A percentile compares a stretch with the other conserved stretches of the same genome.
Evolutionary conservation across 2,113 vertebrate genomes (phyloP).

Genomic region (Petroica traversi): DNA sequence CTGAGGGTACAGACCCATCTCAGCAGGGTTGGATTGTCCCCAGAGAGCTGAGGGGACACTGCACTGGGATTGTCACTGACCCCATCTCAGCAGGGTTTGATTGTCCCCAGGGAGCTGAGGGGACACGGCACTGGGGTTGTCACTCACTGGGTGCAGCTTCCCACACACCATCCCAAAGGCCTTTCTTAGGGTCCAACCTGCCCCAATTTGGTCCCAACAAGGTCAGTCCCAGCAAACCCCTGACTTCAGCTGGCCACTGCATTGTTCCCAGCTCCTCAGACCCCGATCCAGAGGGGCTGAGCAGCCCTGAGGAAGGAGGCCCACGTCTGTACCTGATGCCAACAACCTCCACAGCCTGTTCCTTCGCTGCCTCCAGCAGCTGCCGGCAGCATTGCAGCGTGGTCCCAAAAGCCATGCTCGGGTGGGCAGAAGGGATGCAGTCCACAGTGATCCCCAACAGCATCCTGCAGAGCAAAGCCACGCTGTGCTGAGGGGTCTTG

Average conservation of each 20-base stretch:
- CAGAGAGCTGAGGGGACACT: accelerated
- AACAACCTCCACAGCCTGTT: constrained; percentile 72
- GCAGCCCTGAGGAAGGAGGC: not conserved
- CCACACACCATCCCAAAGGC: not conserved
- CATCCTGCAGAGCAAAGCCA: constrained; percentile 64
- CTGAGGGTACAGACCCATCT: constrained; percentile 25
- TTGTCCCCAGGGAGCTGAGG: accelerated
- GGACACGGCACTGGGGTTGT: accelerated
- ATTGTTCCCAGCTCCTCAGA: not conserved
- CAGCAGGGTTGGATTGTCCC: accelerated
- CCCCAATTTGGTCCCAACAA: not conserved
- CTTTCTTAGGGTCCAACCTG: not conserved
- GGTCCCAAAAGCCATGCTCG: constrained; percentile 67
- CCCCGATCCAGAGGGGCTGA: accelerated
- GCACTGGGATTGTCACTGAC: not conserved
- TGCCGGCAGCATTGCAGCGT: constrained; percentile 66
- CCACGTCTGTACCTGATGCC: constrained; percentile 71
- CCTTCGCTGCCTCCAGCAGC: constrained; percentile 75
- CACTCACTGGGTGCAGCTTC: not conserved
- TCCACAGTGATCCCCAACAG: constrained; percentile 72
- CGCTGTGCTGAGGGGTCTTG: accelerated
- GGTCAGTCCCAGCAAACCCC: not conserved
- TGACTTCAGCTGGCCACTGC: accelerated
- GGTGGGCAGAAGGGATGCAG: constrained; percentile 31
- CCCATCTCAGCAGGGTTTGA: not conserved